These are phyloP conservation scores for Numenius arquata DNA, from an alignment of 2,113 vertebrate genomes.

Conservation along the genomic window DNA sequence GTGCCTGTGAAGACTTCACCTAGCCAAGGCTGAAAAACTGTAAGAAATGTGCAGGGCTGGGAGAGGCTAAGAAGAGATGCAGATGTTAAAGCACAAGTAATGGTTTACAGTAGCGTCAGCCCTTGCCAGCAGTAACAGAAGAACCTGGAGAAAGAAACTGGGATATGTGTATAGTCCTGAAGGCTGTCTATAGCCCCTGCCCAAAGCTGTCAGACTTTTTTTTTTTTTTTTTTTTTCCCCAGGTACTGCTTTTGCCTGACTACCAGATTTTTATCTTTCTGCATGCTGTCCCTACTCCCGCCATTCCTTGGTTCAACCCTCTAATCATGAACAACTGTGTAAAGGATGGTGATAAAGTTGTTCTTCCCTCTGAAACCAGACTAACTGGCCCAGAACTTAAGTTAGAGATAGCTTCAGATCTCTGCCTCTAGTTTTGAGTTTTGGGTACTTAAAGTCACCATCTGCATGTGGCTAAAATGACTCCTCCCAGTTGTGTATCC, in stretches of 20 bases:
- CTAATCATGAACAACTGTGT: neutral
- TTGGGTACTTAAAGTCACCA: neutral
- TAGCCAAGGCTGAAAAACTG: neutral
- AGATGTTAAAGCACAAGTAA: neutral
- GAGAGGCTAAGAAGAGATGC: neutral
- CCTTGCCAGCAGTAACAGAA: neutral
- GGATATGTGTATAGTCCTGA: neutral
- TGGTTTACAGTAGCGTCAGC: neutral
- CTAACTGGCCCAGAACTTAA: neutral
- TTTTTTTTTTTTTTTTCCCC: neutral
- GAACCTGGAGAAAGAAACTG: neutral
- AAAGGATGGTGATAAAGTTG: neutral
- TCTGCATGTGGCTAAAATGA: neutral
- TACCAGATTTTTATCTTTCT: neutral
- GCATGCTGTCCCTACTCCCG: neutral
- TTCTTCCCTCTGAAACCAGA: neutral
- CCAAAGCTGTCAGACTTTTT: neutral
- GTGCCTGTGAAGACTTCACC: neutral
- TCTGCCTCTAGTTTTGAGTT: neutral
- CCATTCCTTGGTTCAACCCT: neutral
- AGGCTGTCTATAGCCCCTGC: neutral
- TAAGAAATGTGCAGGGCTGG: neutral
- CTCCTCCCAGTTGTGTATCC: neutral
- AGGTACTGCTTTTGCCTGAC: neutral
- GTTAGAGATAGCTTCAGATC: neutral